These are phyloP conservation scores for Onychomys torridus DNA, from an alignment of 2,797 vertebrate genomes.

Conservation along the genomic window DNA sequence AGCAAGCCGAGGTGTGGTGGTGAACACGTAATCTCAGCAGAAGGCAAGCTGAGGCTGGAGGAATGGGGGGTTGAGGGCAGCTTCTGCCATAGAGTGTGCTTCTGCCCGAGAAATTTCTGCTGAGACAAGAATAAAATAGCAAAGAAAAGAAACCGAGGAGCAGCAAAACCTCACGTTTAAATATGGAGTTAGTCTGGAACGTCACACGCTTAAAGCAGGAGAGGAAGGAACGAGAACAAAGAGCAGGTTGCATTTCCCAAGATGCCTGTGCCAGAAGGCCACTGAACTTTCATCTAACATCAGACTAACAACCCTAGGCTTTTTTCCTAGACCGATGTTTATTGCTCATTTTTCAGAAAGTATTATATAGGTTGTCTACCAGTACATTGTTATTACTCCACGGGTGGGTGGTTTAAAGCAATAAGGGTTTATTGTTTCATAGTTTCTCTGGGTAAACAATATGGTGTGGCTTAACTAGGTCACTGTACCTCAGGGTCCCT, in stretches of 20 bases:
- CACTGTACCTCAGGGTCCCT: neutral
- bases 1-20: neutral
- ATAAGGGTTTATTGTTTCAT: neutral
- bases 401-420: neutral
- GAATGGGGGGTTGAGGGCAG: neutral
- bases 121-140: neutral
- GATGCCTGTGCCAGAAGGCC: neutral
- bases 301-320: neutral
- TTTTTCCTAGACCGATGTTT: neutral
- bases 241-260: neutral
- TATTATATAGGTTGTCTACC: neutral
- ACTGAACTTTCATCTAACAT: slow-evolving; percentile 42
- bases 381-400: neutral
- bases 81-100: no score
- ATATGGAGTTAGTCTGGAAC: neutral
- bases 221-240: neutral
- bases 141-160: neutral
- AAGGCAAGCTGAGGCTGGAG: neutral
- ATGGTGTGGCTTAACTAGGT: neutral
- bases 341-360: slow-evolving; percentile 23
- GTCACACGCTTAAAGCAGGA: neutral
- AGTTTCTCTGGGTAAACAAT: slow-evolving; percentile 21
- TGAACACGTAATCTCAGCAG: neutral
- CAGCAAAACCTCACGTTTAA: neutral
- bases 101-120: neutral